phyloP scores from a whole-genome alignment of 2,797 vertebrate genomes.

The Podargus strigoides region DNA sequence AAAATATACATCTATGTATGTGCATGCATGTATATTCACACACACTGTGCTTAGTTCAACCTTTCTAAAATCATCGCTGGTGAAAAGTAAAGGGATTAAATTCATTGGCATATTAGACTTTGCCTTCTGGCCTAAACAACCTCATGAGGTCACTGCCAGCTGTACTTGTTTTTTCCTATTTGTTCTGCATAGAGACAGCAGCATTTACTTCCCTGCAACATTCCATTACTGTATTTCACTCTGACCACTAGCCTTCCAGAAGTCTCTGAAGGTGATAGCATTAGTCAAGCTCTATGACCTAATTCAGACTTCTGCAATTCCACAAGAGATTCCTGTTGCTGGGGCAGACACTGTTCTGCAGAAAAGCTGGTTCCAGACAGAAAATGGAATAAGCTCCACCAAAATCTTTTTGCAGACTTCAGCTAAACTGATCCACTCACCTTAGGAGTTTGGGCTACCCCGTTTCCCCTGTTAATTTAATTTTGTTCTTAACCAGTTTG shows the following conservation, averaged over 20 bases:
- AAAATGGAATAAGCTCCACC: neutral
- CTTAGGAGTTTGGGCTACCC: neutral
- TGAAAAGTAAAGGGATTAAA: slow-evolving; percentile 16
- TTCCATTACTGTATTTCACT: neutral
- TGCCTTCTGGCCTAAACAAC: slow-evolving; percentile 37
- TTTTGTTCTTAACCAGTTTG: neutral
- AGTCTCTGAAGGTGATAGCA: neutral
- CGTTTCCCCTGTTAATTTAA: neutral
- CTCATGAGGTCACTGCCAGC: slow-evolving; percentile 47
- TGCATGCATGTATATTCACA: neutral
- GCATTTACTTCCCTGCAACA: neutral
- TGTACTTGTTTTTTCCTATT: slow-evolving; percentile 39
- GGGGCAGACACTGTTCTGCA: neutral
- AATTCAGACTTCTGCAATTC: neutral
- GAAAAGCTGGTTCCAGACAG: neutral
- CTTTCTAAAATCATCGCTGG: neutral
- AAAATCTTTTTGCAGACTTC: neutral
- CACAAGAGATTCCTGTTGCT: neutral
- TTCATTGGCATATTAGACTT: neutral
- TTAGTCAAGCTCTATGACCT: neutral
- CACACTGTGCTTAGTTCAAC: neutral
- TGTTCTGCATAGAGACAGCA: neutral
- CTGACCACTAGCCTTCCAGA: neutral
- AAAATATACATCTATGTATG: neutral
- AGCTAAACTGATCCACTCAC: neutral